Evolutionary conservation across 2,888 invertebrate genomes (phyloP).

Genomic region (Drosophila macrospina): DNA sequence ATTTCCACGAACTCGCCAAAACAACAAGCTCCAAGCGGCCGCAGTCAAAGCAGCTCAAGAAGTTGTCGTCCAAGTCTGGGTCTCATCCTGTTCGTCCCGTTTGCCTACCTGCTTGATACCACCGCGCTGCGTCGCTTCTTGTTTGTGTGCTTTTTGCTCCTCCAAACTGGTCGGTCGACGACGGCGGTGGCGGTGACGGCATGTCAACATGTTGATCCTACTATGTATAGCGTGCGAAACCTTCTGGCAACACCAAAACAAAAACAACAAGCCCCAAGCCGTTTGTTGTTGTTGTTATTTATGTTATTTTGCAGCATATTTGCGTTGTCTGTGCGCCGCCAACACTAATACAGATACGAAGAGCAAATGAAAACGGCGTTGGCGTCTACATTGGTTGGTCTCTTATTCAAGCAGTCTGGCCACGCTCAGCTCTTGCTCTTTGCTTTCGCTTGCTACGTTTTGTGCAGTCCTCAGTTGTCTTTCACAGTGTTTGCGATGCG

Average conservation of each 20-base stretch:
- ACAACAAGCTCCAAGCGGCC: slow-evolving; percentile 41
- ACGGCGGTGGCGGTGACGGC: slow-evolving; percentile 36
- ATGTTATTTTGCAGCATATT: slow-evolving; percentile 65
- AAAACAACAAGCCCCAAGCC: slow-evolving; percentile 51
- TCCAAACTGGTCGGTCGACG: slow-evolving; percentile 44
- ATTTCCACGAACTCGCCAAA: slow-evolving; percentile 68
- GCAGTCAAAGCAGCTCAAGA: slow-evolving; percentile 21
- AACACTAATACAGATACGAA: slow-evolving; percentile 27
- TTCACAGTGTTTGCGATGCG: slow-evolving; percentile 65
- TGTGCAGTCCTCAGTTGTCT: slow-evolving; percentile 63
- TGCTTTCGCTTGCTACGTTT: slow-evolving; percentile 52
- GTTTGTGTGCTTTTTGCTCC: slow-evolving; percentile 76
- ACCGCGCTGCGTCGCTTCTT: slow-evolving; percentile 71
- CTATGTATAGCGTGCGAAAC: slow-evolving; percentile 65
- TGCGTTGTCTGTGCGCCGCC: slow-evolving; percentile 40
- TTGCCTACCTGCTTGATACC: slow-evolving; percentile 65
- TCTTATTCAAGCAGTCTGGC: slow-evolving; percentile 61
- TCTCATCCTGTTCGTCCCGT: slow-evolving; percentile 76
- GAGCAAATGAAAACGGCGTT: slow-evolving; percentile 50
- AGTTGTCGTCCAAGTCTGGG: slow-evolving; percentile 55
- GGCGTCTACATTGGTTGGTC: slow-evolving; percentile 40
- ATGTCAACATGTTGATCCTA: slow-evolving; percentile 79
- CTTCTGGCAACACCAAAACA: slow-evolving; percentile 72
- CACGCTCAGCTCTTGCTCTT: slow-evolving; percentile 60
- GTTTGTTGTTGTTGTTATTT: slow-evolving; percentile 67